Evolutionary conservation across 2,113 vertebrate genomes (phyloP).

Genomic region (Anthoscopus minutus): DNA sequence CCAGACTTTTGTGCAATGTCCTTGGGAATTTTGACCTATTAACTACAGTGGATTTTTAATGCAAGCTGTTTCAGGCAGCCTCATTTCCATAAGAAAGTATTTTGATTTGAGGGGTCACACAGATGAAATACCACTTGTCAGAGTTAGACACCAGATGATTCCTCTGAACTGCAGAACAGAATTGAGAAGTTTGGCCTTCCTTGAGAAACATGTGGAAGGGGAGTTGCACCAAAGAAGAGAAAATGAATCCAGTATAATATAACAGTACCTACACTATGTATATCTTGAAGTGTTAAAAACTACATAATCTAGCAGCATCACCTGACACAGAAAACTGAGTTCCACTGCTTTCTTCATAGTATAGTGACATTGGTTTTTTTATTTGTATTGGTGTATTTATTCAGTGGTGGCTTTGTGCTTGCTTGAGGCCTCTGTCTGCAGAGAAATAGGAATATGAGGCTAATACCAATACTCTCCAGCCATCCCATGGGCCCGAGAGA

Average conservation of each 20-base stretch:
- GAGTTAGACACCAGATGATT: background rate
- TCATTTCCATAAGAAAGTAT: background rate
- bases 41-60: background rate
- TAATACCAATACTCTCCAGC: background rate
- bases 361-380: background rate
- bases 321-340: background rate
- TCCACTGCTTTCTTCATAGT: background rate
- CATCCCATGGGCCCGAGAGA: background rate
- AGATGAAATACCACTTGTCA: background rate
- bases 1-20: background rate
- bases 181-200: background rate
- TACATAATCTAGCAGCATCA: background rate
- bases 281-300: background rate
- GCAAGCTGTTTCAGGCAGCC: background rate
- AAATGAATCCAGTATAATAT: background rate
- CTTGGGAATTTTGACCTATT: slow-evolving; percentile 15
- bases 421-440: background rate
- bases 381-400: background rate
- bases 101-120: background rate
- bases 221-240: background rate
- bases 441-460: background rate
- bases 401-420: background rate
- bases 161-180: background rate
- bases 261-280: background rate
- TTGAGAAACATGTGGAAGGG: background rate